Conservation (phyloP, 1,140 invertebrate species). For the Hyphantria cunea region DNA sequence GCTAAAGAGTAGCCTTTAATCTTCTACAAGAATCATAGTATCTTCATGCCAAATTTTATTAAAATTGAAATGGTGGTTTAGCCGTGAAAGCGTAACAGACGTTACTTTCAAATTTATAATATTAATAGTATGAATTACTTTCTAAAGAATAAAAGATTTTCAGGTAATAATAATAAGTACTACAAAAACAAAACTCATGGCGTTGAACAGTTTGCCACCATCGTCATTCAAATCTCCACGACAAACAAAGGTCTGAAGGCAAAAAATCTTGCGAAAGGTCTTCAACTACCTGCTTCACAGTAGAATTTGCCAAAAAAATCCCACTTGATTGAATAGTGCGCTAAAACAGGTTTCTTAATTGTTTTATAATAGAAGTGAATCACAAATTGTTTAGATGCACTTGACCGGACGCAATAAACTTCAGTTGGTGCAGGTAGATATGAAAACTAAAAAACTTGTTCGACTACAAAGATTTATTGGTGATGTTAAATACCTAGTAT, state of each 20-base stretch:
- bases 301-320: conserved; percentile 27
- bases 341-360: background rate
- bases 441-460: conserved; percentile 12
- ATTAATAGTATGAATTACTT: no score
- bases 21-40: no score
- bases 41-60: no score
- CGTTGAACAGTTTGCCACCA: conserved; percentile 2
- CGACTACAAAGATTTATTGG: conserved; percentile 4
- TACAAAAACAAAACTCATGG: conserved; percentile 41
- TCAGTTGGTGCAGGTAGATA: background rate
- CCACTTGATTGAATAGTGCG: conserved; percentile 35
- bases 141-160: no score
- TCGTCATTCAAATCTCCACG: conserved; percentile 45
- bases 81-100: no score
- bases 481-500: background rate
- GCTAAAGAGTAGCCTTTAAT: no score
- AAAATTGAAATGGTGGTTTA: no score
- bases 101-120: no score
- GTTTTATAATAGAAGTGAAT: no score
- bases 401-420: no score
- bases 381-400: no score
- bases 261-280: conserved; percentile 65
- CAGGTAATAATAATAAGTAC: conserved; percentile 35
- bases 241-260: conserved; percentile 51
- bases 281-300: conserved; percentile 65